These are phyloP conservation scores for Antigone vipio DNA, from an alignment of 2,113 vertebrate species.

Conservation along the genomic window DNA sequence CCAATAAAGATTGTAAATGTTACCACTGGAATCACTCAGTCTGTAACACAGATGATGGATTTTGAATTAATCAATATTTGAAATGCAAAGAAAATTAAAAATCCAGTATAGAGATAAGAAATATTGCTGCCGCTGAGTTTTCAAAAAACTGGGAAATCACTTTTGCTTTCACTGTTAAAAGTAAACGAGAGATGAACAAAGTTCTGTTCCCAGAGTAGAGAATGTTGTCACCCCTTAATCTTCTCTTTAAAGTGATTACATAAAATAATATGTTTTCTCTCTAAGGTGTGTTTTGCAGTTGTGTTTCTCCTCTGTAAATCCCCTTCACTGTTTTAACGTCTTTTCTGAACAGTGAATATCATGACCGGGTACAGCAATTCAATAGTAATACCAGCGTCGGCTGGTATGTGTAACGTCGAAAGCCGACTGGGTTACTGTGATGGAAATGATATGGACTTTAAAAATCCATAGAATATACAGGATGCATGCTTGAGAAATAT, in stretches of 20 bases:
- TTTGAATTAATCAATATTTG: neutral
- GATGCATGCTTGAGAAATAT: neutral
- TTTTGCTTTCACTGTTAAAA: neutral
- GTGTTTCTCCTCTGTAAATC: neutral
- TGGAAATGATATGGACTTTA: neutral
- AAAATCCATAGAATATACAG: neutral
- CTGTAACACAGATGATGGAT: neutral
- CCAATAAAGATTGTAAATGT: neutral
- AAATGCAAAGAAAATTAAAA: neutral
- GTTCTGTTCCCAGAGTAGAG: neutral
- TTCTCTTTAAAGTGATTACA: neutral
- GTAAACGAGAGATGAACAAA: neutral
- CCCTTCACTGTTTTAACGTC: neutral
- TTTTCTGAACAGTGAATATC: neutral
- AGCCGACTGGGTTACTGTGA: neutral
- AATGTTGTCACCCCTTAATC: neutral
- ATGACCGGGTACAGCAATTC: neutral
- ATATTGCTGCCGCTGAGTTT: neutral
- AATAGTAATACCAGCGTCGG: neutral
- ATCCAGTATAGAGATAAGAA: neutral
- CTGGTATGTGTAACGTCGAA: accelerated
- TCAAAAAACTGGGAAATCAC: neutral
- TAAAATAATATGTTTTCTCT: neutral
- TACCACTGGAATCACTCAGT: neutral
- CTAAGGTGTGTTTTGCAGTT: neutral